Conservation (phyloP, 1,140 invertebrate species). For the Tetramorium simillimum region DNA sequence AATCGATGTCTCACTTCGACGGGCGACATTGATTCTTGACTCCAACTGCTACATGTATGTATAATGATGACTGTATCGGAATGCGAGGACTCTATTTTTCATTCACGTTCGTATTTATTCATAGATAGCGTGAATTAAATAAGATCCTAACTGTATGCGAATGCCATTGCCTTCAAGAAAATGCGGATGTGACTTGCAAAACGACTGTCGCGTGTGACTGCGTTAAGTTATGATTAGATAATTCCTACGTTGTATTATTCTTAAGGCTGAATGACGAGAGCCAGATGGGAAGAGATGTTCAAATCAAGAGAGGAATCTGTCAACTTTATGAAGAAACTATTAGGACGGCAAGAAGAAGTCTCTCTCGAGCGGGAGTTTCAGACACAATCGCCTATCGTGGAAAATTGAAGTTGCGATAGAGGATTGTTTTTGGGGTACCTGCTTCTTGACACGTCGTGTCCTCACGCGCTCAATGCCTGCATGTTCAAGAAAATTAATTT, state of each 20-base stretch:
- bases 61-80: not conserved
- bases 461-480: no score
- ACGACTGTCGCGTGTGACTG: not conserved
- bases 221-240: not conserved
- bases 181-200: constrained; percentile 6
- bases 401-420: constrained; percentile 40
- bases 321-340: constrained; percentile 26
- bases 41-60: not conserved
- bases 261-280: not conserved
- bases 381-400: constrained; percentile 43
- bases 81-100: not conserved
- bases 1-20: not conserved
- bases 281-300: not conserved
- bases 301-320: not conserved
- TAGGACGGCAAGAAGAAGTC: not conserved
- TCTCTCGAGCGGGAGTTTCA: constrained; percentile 46
- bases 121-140: not conserved
- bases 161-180: not conserved
- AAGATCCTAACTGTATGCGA: not conserved
- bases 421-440: constrained; percentile 47
- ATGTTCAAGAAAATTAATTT: not conserved
- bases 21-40: not conserved
- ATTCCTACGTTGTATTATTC: not conserved
- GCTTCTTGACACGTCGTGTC: constrained; percentile 20
- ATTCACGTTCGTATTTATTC: not conserved